These are phyloP conservation scores for Mastacembelus armatus DNA, from an alignment of 2,797 vertebrate genomes.

Conservation along the genomic window DNA sequence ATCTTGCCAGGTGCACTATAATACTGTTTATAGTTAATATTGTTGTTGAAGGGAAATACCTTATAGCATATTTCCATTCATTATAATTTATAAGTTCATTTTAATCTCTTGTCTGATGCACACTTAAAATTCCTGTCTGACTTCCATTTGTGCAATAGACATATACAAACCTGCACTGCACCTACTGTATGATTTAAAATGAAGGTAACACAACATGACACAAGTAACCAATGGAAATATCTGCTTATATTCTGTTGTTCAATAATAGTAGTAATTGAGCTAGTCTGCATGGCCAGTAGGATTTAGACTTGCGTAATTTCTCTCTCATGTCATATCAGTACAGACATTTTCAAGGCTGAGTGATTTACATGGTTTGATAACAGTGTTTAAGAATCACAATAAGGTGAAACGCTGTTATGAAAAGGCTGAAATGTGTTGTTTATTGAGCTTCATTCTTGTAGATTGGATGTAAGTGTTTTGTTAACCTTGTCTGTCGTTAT, in stretches of 20 bases:
- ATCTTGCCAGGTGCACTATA: not conserved
- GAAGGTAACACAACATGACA: slow-evolving; percentile 7
- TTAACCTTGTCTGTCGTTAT: slow-evolving; percentile 18
- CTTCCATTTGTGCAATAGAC: slow-evolving; percentile 30
- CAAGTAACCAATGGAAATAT: slow-evolving; percentile 31
- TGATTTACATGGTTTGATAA: slow-evolving; percentile 29
- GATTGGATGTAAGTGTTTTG: slow-evolving; percentile 13
- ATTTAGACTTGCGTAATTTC: slow-evolving; percentile 39
- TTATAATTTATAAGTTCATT: not conserved
- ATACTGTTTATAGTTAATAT: not conserved
- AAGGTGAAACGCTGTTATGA: slow-evolving; percentile 27
- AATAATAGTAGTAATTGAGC: slow-evolving; percentile 4
- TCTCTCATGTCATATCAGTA: slow-evolving; percentile 33
- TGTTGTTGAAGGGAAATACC: no score
- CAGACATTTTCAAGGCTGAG: slow-evolving; percentile 34
- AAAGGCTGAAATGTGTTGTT: slow-evolving; percentile 7
- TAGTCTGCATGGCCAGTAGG: slow-evolving; percentile 15
- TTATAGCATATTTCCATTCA: not conserved
- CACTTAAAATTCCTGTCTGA: no score
- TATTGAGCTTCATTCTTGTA: slow-evolving; percentile 1
- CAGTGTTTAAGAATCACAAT: slow-evolving; percentile 24
- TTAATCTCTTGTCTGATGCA: not conserved
- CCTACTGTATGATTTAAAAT: slow-evolving; percentile 54
- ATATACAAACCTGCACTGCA: slow-evolving; percentile 30
- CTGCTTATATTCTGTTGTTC: slow-evolving; percentile 13